A percentile compares a stretch with the other conserved stretches of the same genome.
These are phyloP conservation scores for Meleagris gallopavo DNA, from an alignment of 2,113 vertebrate species.

Conservation along the genomic window DNA sequence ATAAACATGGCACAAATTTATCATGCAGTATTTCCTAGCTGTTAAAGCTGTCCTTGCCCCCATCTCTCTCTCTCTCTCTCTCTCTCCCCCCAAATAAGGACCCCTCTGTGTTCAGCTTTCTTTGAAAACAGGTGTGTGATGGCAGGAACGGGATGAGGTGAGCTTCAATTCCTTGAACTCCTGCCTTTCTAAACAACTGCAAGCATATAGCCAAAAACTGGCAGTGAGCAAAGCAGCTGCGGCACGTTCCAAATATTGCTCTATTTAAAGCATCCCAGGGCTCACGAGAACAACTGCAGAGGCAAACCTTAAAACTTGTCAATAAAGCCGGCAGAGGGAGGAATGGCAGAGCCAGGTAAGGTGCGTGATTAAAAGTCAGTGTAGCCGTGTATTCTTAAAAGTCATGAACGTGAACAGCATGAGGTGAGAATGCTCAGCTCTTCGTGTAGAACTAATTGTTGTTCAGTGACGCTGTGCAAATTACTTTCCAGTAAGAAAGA, in stretches of 20 bases:
- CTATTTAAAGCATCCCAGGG: conserved; percentile 82
- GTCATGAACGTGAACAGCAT: not conserved
- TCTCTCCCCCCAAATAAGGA: not conserved
- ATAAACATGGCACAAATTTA: not conserved
- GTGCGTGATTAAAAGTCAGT: not conserved
- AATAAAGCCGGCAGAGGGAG: conserved; percentile 4
- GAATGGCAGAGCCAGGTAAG: conserved; percentile 82
- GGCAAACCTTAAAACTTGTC: conserved; percentile 24
- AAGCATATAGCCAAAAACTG: conserved; percentile 44
- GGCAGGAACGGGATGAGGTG: not conserved
- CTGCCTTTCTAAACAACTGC: conserved; percentile 53
- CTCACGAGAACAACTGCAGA: conserved; percentile 46
- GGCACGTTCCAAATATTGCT: conserved; percentile 69
- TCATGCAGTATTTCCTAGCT: not conserved
- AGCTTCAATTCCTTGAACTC: not conserved
- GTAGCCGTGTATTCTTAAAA: not conserved
- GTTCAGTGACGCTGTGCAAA: not conserved
- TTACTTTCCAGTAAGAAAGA: not conserved
- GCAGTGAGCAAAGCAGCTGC: conserved; percentile 73
- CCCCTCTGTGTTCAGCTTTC: not conserved
- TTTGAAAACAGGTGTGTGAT: not conserved
- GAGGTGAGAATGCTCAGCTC: not conserved
- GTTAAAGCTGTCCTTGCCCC: not conserved
- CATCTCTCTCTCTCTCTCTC: not conserved
- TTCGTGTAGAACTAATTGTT: not conserved